Percentiles rank a stretch among this genome's conserved stretches.
These are phyloP conservation scores for Hoplias malabaricus DNA, from an alignment of 2,113 vertebrate species.

Conservation along the genomic window DNA sequence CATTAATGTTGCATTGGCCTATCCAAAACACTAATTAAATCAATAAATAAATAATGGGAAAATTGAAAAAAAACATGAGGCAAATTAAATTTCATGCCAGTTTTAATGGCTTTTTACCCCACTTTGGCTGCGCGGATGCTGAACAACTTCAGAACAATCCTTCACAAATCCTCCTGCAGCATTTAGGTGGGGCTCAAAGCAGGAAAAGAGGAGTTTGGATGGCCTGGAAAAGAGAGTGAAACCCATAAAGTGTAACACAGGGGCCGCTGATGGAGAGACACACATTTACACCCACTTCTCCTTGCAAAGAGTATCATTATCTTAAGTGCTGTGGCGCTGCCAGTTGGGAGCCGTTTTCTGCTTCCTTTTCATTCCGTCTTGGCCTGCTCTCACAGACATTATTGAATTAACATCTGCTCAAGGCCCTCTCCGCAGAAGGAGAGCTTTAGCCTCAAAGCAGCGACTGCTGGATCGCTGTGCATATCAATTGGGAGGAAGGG, in stretches of 20 bases:
- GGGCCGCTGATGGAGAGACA: constrained; percentile 61
- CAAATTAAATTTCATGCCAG: background rate
- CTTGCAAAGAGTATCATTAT: constrained; percentile 67
- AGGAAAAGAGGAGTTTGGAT: constrained; percentile 45
- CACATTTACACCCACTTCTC: constrained; percentile 56
- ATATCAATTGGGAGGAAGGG: constrained; percentile 38
- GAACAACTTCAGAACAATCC: constrained; percentile 51
- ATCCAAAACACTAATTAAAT: background rate
- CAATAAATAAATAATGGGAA: background rate
- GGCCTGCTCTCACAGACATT: constrained; percentile 67
- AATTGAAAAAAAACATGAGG: background rate
- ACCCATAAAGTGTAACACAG: constrained; percentile 56
- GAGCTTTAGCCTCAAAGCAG: constrained; percentile 58
- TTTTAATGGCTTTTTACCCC: constrained; percentile 30
- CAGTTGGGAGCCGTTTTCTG: constrained; percentile 63
- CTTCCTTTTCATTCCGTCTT: constrained; percentile 65
- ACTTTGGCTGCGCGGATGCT: constrained; percentile 23
- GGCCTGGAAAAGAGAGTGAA: constrained; percentile 53
- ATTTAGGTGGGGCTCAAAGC: constrained; percentile 38
- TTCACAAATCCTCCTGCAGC: constrained; percentile 54
- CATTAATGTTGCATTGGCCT: background rate
- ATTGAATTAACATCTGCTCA: constrained; percentile 73
- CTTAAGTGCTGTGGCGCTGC: constrained; percentile 66
- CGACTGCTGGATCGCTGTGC: constrained; percentile 33
- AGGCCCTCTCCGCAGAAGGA: constrained; percentile 61